Evolutionary conservation across 2,888 invertebrate genomes (phyloP), one percentile per base, ranked within the genome.

Genomic region (Conus canariensis): DNA sequence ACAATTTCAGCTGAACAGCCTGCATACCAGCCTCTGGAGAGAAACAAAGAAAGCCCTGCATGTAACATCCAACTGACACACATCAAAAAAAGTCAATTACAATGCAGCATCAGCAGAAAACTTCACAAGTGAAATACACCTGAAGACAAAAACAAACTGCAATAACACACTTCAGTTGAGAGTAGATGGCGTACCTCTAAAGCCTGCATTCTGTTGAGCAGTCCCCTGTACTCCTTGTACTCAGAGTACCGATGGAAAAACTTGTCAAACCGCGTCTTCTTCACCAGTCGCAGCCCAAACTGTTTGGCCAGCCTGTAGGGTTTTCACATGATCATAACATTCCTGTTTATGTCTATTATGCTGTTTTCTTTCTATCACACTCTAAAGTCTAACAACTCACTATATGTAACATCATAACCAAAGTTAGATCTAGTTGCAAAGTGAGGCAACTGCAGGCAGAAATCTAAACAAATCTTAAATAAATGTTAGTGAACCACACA

Each of bases 171-270:
- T 16, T 14, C 64, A 64, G 64, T 7, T 10, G 16, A 7, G 12
- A 64, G 64, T 14, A 7, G 12, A 14, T 1, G 64, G 10, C 64
- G 87, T 87, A 96, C 96, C 95, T 96, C 96, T 67, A 96, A 93
- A 16, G 95, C 95, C 90, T 97, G 97, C 97, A 99, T 99, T 95
- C 97, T 98, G 88, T 97, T 97, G 89, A 99, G 96, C 74, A 99
- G 96, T 91, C 96, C 96, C 92, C 96, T 96, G 16, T 97, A 97
- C 89, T 97, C 97, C 14, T 95, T 94, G 70, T 93, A 91, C 25
- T 94, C 90, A 92, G 97, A 97, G 96, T 97, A 97, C 92, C 97
- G 97, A 93, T 97, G 97, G 96, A 97, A 99, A 96, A 97, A 99
- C 86, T 98, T 98, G 60, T 97, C 97, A 97, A 99, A 99, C 90